Evolutionary conservation across 1,140 invertebrate genomes (phyloP), one percentile per base, ranked within the genome.

Genomic region (Orius insidiosus): DNA sequence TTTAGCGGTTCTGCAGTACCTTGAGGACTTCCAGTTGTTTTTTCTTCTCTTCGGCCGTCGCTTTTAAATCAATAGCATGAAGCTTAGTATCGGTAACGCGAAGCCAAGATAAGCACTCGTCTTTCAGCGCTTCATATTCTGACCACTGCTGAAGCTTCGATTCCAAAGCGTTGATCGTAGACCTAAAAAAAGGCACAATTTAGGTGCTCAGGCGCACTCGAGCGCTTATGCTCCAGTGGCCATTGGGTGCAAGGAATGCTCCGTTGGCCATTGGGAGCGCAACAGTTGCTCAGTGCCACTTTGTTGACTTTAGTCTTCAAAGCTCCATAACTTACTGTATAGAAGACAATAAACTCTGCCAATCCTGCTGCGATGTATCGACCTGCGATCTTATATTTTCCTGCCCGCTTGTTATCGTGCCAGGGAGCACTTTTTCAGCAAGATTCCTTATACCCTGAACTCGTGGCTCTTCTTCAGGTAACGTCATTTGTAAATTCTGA

Each of bases 341-440:
- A 13, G 77, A 68, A 0, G 83, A 80, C 0, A 81, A 62, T 1
- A 89, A 62, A n/a, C 76, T 72, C 63, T 89, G 79, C 85, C 85
- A 92, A 64, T 90, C 85, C 61, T 88, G 84, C 57, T 86, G 82
- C 0, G 82, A 85, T 0, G 76, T 75, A 59, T 89, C 85, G 11
- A 88, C 81, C 64, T 88, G 83, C 1, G 79, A 76, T 46, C 80
- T 70, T 16, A 95, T 84, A 55, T 85, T 83, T 0, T 79, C 68
- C 64, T 93, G 87, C 8, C 89, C 89, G 39, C 71, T 73, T 53
- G 82, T 79, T 33, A 85, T 67, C 0, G 92, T 95, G 33, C 83
- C 83, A 2, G 85, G 84, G 43, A 95, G 73, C 0, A 96, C 88
- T 63, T 87, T 89, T 58, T 92, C 82, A 2, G 86, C 85, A 5